phyloP scores from a whole-genome alignment of 2,888 invertebrate species.

The Hirtodrosophila alboralis region DNA sequence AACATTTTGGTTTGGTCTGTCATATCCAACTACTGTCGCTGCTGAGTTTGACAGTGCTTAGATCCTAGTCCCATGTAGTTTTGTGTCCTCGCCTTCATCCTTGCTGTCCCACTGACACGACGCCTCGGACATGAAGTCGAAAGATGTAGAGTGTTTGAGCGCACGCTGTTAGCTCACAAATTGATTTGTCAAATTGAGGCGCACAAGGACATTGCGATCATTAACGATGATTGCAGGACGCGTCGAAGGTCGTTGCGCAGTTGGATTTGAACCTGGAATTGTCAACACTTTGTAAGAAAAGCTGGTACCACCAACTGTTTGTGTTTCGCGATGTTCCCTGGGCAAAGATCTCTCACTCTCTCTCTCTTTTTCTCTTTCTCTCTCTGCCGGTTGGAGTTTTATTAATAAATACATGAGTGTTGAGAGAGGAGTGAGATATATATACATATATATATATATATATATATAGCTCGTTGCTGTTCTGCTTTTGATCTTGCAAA shows the following conservation, averaged over 20 bases:
- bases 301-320: conserved; percentile 75
- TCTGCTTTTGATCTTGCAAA: conserved; percentile 66
- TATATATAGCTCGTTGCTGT: conserved; percentile 6
- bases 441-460: conserved; percentile 2
- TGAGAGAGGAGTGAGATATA: conserved; percentile 1
- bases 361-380: conserved; percentile 6
- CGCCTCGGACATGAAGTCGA: conserved; percentile 15
- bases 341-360: conserved; percentile 1
- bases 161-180: conserved; percentile 73
- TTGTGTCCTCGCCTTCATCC: conserved; percentile 23
- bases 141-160: conserved; percentile 35
- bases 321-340: conserved; percentile 35
- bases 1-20: conserved; percentile 77
- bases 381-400: conserved; percentile 67
- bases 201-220: conserved; percentile 77
- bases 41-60: conserved; percentile 10
- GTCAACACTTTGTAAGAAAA: conserved; percentile 69
- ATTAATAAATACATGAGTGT: conserved; percentile 64
- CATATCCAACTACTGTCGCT: conserved; percentile 58
- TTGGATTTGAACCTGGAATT: conserved; percentile 56
- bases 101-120: conserved; percentile 59
- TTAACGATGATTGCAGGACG: conserved; percentile 77
- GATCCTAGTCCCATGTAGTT: conserved; percentile 19
- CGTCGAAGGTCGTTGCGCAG: conserved; percentile 76
- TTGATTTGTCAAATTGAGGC: conserved; percentile 74